A percentile compares a stretch with the other conserved stretches of the same genome.
These are phyloP conservation scores for Hylia prasina DNA, from an alignment of 2,113 vertebrate species.

Conservation along the genomic window DNA sequence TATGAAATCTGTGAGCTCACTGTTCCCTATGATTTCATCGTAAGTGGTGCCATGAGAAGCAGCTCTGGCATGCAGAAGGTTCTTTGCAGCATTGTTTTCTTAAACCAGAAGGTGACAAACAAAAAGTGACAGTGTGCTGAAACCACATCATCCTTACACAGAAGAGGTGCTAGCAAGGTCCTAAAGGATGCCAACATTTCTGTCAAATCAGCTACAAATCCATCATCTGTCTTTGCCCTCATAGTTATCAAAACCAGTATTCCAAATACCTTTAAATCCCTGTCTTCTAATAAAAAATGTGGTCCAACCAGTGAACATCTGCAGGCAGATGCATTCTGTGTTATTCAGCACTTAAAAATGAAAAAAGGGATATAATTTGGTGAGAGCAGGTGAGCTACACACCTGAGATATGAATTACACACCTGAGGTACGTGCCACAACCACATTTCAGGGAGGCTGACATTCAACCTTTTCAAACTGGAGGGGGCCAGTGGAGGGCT, in stretches of 20 bases:
- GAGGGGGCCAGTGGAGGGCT: not conserved
- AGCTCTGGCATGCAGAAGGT: not conserved
- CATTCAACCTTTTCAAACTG: not conserved
- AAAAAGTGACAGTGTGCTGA: not conserved
- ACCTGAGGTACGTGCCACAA: too few relatives aligned
- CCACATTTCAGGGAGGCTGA: not conserved
- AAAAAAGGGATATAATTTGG: not conserved
- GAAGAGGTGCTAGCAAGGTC: not conserved
- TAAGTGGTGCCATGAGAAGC: fast-evolving
- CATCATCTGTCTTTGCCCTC: not conserved
- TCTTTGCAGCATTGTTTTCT: not conserved
- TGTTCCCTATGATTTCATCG: not conserved
- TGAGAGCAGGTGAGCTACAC: not conserved
- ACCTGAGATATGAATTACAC: not conserved
- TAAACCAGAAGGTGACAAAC: not conserved
- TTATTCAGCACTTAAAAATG: not conserved
- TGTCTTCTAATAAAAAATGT: not conserved
- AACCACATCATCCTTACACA: not conserved
- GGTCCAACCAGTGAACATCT: not conserved
- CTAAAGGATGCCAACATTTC: not conserved
- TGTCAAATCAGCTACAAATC: not conserved
- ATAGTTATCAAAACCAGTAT: not conserved
- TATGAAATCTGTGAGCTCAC: not conserved
- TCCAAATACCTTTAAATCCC: not conserved
- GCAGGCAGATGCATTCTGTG: not conserved